Conservation (phyloP, 1,140 invertebrate genomes). For the Drosophila funebris region DNA sequence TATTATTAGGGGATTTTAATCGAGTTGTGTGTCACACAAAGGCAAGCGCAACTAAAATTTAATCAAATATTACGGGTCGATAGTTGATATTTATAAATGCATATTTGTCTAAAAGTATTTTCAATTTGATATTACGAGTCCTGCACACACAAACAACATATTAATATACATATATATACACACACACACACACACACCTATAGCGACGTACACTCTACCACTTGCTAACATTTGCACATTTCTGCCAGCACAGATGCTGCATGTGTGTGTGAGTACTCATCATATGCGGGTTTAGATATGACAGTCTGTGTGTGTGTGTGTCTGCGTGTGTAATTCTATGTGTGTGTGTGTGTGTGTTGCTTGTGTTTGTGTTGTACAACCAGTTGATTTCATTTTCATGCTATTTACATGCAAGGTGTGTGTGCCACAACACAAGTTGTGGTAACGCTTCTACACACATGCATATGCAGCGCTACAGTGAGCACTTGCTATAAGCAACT, state of each 20-base stretch:
- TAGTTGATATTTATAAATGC: conserved; percentile 40
- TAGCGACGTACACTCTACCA: not conserved
- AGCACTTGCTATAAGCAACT: not conserved
- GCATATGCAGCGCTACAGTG: not conserved
- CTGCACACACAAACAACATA: not conserved
- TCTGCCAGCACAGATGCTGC: conserved; percentile 32
- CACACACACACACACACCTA: not conserved
- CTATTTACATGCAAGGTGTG: conserved; percentile 18
- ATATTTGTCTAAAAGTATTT: conserved; percentile 55
- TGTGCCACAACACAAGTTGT: conserved; percentile 16
- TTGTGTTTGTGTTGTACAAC: conserved; percentile 22
- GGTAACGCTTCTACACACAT: not conserved
- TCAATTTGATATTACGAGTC: conserved; percentile 6
- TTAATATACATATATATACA: no score
- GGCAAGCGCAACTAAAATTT: conserved; percentile 23
- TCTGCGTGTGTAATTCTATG: not conserved
- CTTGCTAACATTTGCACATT: conserved; percentile 39
- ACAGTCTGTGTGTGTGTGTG: not conserved
- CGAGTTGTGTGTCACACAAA: conserved; percentile 8
- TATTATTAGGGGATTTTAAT: no score
- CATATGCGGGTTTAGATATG: not conserved
- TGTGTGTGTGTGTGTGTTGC: no score
- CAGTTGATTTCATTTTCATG: conserved; percentile 59
- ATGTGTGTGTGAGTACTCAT: not conserved
- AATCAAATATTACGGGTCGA: conserved; percentile 51